Percentiles rank a stretch among this genome's conserved stretches.
phyloP scores from a whole-genome alignment of 1,140 invertebrate genomes.

The Zaprionus africanus region DNA sequence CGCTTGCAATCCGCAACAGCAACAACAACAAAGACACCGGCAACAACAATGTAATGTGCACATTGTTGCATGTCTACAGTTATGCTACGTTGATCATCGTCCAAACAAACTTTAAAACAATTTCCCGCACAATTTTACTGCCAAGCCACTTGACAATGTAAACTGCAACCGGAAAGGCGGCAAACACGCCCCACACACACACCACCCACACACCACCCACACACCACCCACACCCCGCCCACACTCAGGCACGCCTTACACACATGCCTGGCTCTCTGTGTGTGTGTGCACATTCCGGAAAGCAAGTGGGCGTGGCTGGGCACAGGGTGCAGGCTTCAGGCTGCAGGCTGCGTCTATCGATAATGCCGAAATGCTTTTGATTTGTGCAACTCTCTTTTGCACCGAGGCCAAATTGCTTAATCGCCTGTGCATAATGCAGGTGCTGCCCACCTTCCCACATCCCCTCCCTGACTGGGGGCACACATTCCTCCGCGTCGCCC shows the following conservation, averaged over 20 bases:
- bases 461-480: not conserved
- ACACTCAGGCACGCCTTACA: not conserved
- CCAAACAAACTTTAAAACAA: slow-evolving; percentile 59
- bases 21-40: slow-evolving; percentile 19
- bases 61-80: slow-evolving; percentile 56
- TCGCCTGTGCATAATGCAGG: slow-evolving; percentile 59
- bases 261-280: not conserved
- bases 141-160: slow-evolving; percentile 57
- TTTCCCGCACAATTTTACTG: slow-evolving; percentile 56
- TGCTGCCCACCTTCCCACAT: not conserved
- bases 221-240: not conserved
- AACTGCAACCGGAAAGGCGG: slow-evolving; percentile 41
- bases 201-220: not conserved
- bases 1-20: slow-evolving; percentile 13
- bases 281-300: slow-evolving; percentile 16
- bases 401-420: slow-evolving; percentile 55
- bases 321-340: not conserved
- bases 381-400: slow-evolving; percentile 39
- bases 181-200: slow-evolving; percentile 14
- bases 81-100: slow-evolving; percentile 56
- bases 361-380: slow-evolving; percentile 53
- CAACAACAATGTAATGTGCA: slow-evolving; percentile 49
- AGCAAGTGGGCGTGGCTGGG: slow-evolving; percentile 2
- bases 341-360: slow-evolving; percentile 16
- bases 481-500: not conserved